Evolutionary conservation across 2,797 vertebrate species (phyloP).

Genomic region (Anomalospiza imberbis): DNA sequence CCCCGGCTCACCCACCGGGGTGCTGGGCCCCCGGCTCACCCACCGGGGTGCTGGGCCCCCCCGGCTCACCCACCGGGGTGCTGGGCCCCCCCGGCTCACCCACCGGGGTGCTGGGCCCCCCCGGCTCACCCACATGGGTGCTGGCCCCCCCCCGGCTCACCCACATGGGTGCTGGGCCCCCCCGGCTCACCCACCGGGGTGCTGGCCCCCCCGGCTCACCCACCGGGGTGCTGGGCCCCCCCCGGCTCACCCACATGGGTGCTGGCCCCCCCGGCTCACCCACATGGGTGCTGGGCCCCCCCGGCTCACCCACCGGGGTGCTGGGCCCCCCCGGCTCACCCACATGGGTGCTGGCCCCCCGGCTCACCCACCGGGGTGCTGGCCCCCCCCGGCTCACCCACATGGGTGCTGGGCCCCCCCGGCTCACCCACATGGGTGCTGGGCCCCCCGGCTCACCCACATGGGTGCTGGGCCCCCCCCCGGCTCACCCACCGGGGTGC

Average conservation of each 20-base stretch:
- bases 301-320: not conserved
- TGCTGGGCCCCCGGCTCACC: not conserved
- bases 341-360: not conserved
- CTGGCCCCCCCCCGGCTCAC: too few relatives aligned
- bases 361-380: not conserved
- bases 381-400: too few relatives aligned
- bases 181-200: not conserved
- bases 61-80: not conserved
- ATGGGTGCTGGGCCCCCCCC: too few relatives aligned
- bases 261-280: not conserved
- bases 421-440: too few relatives aligned
- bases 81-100: not conserved
- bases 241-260: too few relatives aligned
- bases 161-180: not conserved
- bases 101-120: not conserved
- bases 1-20: not conserved
- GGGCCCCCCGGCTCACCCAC: too few relatives aligned
- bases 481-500: not conserved
- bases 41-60: not conserved
- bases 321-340: too few relatives aligned
- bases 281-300: not conserved
- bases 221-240: not conserved
- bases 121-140: too few relatives aligned
- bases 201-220: not conserved
- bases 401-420: too few relatives aligned